Evolutionary conservation across 2,888 invertebrate genomes (phyloP).

Genomic region (Fragum sueziense): DNA sequence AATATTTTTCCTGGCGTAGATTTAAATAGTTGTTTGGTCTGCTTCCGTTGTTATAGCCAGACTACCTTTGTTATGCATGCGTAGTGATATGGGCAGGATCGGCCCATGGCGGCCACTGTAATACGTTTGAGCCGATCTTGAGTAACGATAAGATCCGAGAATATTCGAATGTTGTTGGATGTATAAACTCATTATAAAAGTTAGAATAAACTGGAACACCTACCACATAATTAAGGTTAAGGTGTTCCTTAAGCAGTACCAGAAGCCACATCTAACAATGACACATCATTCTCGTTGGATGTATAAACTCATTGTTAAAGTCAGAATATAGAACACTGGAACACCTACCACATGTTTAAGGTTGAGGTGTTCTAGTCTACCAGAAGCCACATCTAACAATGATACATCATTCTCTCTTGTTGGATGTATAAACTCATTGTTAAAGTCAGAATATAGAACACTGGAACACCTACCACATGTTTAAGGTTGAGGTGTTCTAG

Average conservation of each 20-base stretch:
- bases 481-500: conserved; percentile 78
- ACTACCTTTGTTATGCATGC: no score
- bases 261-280: conserved; percentile 75
- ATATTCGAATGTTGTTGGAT: no score
- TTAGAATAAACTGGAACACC: conserved; percentile 41
- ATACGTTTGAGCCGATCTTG: no score
- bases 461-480: conserved; percentile 73
- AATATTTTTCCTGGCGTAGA: no score
- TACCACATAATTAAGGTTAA: conserved; percentile 80
- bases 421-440: conserved; percentile 73
- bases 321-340: conserved; percentile 66
- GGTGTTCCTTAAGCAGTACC: conserved; percentile 75
- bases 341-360: conserved; percentile 79
- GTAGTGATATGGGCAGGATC: no score
- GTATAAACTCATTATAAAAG: conserved; percentile 75
- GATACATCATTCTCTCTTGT: conserved; percentile 65
- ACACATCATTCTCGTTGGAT: conserved; percentile 67
- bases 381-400: conserved; percentile 76
- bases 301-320: conserved; percentile 74
- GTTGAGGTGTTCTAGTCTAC: conserved; percentile 77
- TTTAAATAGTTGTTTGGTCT: no score
- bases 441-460: no score
- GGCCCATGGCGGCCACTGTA: no score
- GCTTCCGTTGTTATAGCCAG: no score
- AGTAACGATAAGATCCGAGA: no score